Evolutionary conservation across 2,888 invertebrate species (phyloP), one percentile per base, ranked within the genome.

Genomic region (Argynnis bischoffii): DNA sequence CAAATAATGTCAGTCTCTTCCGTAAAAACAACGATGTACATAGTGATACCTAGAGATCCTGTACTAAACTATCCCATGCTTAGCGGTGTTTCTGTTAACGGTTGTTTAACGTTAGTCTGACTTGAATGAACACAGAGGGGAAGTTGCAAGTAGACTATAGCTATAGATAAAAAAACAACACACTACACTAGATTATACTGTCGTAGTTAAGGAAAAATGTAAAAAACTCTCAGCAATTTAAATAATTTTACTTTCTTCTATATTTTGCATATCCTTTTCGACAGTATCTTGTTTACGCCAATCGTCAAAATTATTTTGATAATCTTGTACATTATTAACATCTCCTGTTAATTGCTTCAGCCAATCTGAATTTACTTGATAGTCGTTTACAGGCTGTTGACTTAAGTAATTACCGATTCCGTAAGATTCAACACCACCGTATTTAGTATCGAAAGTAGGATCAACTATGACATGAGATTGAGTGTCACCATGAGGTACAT

Each of bases 401-500:
- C 70, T 70, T 14, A 70, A 50, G 53, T 71, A 72, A 63, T 75
- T 72, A 53, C 73, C 75, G 6, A 70, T 50, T 41, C 72, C 74
- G 35, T 76, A 72, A 1, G 74, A 70, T 46, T 72, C 72, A 8
- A 72, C 64, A 41, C 64, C 71, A 8, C 59, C 72, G 21, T 66
- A 71, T 53, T 73, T 74, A 21, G 60, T 64, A 41, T 70, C 69
- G 41, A 69, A 74, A 60, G 69, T 68, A 2, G 69, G 69, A 35
- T 74, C 71, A 26, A 71, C 69, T 6, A 74, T 48, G 8, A 73
- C 70, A 41, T 76, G 72, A 3, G 74, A 63, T 6, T 69, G 61
- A 3, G 70, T 69, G n/a, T 72, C 72, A 8, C 67, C 64, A 6
- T 72, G 50, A 0, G 81, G 79, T 15, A 74, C 68, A 21, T 76